Conservation (phyloP, 2,113 vertebrate genomes). For the Tiliqua scincoides region DNA sequence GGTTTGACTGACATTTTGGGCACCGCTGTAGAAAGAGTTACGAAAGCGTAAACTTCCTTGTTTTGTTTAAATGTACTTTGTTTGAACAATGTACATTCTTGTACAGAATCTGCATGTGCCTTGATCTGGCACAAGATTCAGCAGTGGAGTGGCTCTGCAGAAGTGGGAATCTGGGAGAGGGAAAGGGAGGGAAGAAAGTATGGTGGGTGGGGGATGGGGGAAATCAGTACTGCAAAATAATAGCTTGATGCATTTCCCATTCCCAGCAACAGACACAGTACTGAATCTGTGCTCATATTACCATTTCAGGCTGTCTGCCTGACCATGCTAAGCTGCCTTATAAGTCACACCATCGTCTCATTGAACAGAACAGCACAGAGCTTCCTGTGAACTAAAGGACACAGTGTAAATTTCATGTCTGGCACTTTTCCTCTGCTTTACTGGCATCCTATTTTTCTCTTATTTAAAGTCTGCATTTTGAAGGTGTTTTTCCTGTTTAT, state of each 20-base stretch:
- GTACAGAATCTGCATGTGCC: neutral
- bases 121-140: neutral
- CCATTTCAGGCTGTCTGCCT: neutral
- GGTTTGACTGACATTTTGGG: neutral
- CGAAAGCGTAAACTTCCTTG: neutral
- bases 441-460: slow-evolving; percentile 31
- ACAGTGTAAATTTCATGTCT: neutral
- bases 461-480: neutral
- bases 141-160: neutral
- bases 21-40: neutral
- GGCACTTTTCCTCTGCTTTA: slow-evolving; percentile 17
- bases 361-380: neutral
- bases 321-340: neutral
- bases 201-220: neutral
- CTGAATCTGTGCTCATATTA: neutral
- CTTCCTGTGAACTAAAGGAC: slow-evolving; percentile 8
- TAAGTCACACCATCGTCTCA: neutral
- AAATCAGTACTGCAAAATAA: neutral
- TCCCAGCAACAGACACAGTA: neutral
- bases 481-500: neutral
- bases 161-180: neutral
- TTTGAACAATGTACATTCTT: slow-evolving; percentile 3
- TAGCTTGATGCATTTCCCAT: neutral
- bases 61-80: neutral
- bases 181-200: neutral